Base-by-base conservation (phyloP, 2,113 vertebrate species). In the Phyllostomus discolor region DNA sequence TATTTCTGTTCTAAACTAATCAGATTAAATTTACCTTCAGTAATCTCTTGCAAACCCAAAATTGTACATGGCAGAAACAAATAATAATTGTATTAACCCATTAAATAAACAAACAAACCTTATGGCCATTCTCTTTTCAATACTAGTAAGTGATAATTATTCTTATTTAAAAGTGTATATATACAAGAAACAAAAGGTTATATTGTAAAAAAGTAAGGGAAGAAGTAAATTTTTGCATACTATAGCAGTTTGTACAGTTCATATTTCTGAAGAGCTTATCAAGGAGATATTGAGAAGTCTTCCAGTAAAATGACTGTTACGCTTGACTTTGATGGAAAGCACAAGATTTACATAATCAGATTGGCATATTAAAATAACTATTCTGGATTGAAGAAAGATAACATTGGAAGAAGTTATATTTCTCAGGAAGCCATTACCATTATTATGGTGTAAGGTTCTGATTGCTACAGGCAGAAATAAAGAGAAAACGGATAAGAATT, bases 1-100 rank as follows among this genome's bases (percentile, higher is more conserved):
- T 88, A 67, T 89, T 96, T 97, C 24, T 96, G 10, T 91, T 93
- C 16, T 78, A 64, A 64, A 79, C 10, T 82, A 91, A 80, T 88
- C 67, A 46, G 6, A 64, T 93, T 83, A 95, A 93, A 11, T 26
- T 97, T 94, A 90, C 41, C 76, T 89, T 66, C 67, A 81, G 72
- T 70, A 41, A 43, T 73, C 24, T 87, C 38, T 91, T 95, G 19
- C 28, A 93, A 93, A 78, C 28, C 15, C n/a, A 15, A 83, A 95
- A 88, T 79, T 91, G 10, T 94, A 24, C 59, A 41, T 95, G 46
- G 4, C 46, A 78, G 48, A 82, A 94, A 91, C 41, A 72, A 54
- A 81, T 83, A 91, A 15, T 20, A 67, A 43, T 96, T 95, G 50
- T 75, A 73, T 91, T 72, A 81, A 17, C 76, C 52, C 7, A 57